Evolutionary conservation across 2,113 vertebrate species (phyloP), one percentile per base, ranked within the genome.

Genomic region (Oxygymnocypris stewartii): DNA sequence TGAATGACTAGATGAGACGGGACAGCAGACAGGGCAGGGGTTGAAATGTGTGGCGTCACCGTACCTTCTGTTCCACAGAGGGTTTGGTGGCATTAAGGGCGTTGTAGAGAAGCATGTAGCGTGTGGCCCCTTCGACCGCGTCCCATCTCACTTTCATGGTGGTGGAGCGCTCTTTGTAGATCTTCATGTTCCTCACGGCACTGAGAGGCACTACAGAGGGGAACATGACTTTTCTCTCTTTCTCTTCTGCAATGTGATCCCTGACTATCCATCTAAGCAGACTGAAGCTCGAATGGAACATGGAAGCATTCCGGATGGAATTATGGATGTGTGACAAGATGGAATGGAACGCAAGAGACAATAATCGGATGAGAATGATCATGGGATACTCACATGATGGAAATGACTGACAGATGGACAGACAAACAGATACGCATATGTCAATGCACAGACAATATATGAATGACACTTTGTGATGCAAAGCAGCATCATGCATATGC

Each of bases 91-190:
- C 95, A 31, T 97, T 97, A 78, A 96, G 89, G 82, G 97, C 91
- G 0, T 94, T 95, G 54, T 98, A 97, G 0, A 94, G 94, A 86
- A 99, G 87, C 87, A 94, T 93, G 92, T 99, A 99, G 79, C 96
- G 96, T 4, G 96, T 96, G 61, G 97, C 97, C 25, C 96, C 97
- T 3, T 13, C 86, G 0, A 93, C 95, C 57, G 93, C 91, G 87
- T 97, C 95, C 98, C 98, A 99, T 88, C 95, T 96, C 84, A 97
- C 97, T 13, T 93, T 92, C 97, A 99, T 98, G 85, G 95, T 96
- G 82, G 96, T 98, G 28, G 95, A 91, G 84, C 93, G 94, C 84
- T 96, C 89, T 16, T 99, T 97, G 87, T 97, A 98, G 90, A 97
- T 93, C 82, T 94, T 95, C 92, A 99, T 91, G 13, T 89, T 95